Percentiles rank a stretch among this genome's conserved stretches.
Conservation (phyloP, 2,888 invertebrate genomes). For the Augochlorella aurata region DNA sequence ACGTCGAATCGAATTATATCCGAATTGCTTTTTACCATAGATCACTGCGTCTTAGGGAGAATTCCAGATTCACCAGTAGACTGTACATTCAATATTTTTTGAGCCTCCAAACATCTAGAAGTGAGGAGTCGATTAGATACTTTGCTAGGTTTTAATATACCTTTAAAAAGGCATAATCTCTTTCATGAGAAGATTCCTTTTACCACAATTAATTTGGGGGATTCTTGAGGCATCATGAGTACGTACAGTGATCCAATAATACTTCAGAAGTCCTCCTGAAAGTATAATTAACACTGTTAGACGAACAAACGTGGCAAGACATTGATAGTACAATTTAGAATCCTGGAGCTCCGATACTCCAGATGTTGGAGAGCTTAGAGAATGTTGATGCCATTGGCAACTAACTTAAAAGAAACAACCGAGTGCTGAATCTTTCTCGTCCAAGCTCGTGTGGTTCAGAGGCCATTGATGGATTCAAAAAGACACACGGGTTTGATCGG, state of each 20-base stretch:
- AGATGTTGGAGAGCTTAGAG: neutral
- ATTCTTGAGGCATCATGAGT: too few species aligned
- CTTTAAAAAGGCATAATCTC: neutral
- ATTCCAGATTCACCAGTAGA: neutral
- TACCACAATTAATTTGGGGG: too few species aligned
- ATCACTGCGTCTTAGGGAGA: neutral
- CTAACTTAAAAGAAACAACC: neutral
- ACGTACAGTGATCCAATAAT: too few species aligned
- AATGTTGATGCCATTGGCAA: neutral
- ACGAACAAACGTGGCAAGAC: neutral
- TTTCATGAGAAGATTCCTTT: too few species aligned
- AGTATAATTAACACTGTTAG: too few species aligned
- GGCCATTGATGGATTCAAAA: neutral
- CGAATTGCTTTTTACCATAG: neutral
- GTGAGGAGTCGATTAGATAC: neutral
- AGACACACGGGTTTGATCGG: neutral
- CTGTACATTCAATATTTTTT: neutral
- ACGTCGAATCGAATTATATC: neutral
- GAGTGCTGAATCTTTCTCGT: conserved; percentile 7
- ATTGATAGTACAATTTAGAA: neutral
- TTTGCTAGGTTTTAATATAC: neutral
- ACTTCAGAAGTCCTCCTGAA: too few species aligned
- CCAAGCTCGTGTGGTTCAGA: neutral
- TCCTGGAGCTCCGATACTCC: too few species aligned
- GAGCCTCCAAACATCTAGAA: neutral